A percentile compares a stretch with the other conserved stretches of the same genome.
phyloP scores from a whole-genome alignment of 2,888 invertebrate species.

The Phortica okadai region DNA sequence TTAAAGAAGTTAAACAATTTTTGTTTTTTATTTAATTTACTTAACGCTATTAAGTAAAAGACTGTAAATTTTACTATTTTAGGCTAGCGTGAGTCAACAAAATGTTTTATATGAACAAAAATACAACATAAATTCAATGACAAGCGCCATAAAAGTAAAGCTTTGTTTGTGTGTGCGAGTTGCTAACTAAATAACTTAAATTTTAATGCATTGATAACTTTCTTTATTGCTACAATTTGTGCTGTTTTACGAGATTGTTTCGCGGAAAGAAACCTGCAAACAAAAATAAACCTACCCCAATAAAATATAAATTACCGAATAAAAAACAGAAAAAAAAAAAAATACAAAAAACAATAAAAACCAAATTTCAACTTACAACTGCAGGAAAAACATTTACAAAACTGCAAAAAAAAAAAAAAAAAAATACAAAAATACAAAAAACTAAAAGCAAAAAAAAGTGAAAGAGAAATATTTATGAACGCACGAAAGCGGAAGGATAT shows the following conservation, averaged over 20 bases:
- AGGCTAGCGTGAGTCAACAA: no score
- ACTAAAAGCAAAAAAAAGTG: neutral
- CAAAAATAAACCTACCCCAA: conserved; percentile 55
- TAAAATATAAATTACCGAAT: conserved; percentile 64
- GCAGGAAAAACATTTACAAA: conserved; percentile 57
- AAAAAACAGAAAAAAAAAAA: neutral
- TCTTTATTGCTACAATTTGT: neutral
- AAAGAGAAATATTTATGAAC: conserved; percentile 62
- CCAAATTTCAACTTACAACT: conserved; percentile 28
- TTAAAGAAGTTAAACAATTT: no score
- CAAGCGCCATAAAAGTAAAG: no score
- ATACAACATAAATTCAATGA: no score
- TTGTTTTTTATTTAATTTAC: no score
- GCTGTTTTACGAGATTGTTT: neutral
- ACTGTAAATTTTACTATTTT: no score
- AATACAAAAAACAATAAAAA: neutral
- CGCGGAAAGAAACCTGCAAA: neutral
- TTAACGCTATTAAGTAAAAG: no score
- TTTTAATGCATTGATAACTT: neutral
- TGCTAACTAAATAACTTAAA: neutral
- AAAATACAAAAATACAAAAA: neutral
- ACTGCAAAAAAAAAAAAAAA: neutral
- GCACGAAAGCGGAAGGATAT: conserved; percentile 43
- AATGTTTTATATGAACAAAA: no score
- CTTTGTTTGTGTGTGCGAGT: neutral